Evolutionary conservation across 2,113 vertebrate species (phyloP).

Genomic region (Apodemus sylvaticus): DNA sequence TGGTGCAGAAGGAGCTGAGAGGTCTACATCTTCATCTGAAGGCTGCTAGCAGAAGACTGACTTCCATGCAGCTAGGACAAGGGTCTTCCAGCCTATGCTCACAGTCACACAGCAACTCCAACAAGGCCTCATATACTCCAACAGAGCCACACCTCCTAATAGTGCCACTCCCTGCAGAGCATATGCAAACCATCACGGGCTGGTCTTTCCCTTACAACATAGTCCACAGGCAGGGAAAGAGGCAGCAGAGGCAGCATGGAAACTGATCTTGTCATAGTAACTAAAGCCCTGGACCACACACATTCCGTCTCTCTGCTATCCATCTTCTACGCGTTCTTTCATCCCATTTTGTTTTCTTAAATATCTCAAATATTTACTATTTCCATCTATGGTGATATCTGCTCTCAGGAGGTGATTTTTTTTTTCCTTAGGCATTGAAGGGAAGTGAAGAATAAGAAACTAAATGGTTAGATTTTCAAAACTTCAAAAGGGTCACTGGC

Average conservation of each 20-base stretch:
- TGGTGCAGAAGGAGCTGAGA: too few relatives aligned
- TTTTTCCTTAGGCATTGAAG: neutral
- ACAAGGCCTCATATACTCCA: too few relatives aligned
- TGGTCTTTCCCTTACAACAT: neutral
- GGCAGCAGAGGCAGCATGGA: neutral
- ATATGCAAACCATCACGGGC: too few relatives aligned
- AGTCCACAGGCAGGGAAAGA: neutral
- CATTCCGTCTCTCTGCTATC: neutral
- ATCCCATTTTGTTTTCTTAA: slow-evolving; percentile 19
- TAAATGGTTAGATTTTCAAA: slow-evolving; percentile 45
- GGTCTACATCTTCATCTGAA: too few relatives aligned
- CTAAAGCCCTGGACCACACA: neutral
- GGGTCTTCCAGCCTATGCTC: too few relatives aligned
- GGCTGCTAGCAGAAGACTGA: too few relatives aligned
- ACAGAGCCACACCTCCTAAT: too few relatives aligned
- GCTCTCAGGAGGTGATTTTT: neutral
- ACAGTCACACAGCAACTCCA: too few relatives aligned
- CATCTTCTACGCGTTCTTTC: neutral
- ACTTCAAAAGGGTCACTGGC: neutral
- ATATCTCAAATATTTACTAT: neutral
- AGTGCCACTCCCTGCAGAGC: too few relatives aligned
- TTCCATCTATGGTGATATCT: neutral
- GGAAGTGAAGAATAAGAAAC: neutral
- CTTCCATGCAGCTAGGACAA: too few relatives aligned
- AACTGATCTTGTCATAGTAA: neutral